Conservation (phyloP, 2,797 vertebrate genomes). For the Neostethus bicornis region DNA sequence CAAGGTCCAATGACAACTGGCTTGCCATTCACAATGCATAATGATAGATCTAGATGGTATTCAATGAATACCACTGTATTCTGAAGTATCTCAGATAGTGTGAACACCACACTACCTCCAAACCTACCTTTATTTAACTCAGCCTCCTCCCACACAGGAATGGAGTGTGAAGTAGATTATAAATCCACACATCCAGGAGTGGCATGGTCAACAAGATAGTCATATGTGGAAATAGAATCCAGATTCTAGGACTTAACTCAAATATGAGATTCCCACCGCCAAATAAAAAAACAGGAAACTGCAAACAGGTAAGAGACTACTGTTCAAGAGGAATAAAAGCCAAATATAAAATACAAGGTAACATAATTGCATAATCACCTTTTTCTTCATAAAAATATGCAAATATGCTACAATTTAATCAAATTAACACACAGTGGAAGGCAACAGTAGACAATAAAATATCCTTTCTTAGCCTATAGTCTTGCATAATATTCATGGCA, state of each 20-base stretch:
- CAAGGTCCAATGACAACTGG: slow-evolving; percentile 7
- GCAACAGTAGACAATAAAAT: slow-evolving; percentile 25
- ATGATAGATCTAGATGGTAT: slow-evolving; percentile 52
- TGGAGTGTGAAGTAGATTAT: slow-evolving; percentile 75
- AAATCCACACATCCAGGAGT: slow-evolving; percentile 74
- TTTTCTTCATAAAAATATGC: slow-evolving; percentile 25
- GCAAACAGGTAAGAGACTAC: slow-evolving; percentile 41
- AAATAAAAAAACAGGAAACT: slow-evolving; percentile 41
- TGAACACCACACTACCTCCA: slow-evolving; percentile 74
- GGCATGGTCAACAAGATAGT: slow-evolving; percentile 72
- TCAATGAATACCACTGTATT: slow-evolving; percentile 59
- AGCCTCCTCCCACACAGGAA: slow-evolving; percentile 78
- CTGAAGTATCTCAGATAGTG: slow-evolving; percentile 61
- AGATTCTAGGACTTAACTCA: slow-evolving; percentile 51
- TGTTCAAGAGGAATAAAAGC: slow-evolving; percentile 44
- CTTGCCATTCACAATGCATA: slow-evolving; percentile 47
- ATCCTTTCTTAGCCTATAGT: slow-evolving; percentile 12
- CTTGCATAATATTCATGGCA: slow-evolving; percentile 8
- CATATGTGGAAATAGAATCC: slow-evolving; percentile 69
- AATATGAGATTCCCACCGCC: slow-evolving; percentile 36
- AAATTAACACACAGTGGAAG: slow-evolving; percentile 35
- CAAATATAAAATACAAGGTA: slow-evolving; percentile 51
- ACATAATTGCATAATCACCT: slow-evolving; percentile 60
- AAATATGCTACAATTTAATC: slow-evolving; percentile 39
- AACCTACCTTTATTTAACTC: slow-evolving; percentile 80